These are phyloP conservation scores for Cataglyphis cursor DNA, from an alignment of 2,888 invertebrate genomes.

Conservation along the genomic window DNA sequence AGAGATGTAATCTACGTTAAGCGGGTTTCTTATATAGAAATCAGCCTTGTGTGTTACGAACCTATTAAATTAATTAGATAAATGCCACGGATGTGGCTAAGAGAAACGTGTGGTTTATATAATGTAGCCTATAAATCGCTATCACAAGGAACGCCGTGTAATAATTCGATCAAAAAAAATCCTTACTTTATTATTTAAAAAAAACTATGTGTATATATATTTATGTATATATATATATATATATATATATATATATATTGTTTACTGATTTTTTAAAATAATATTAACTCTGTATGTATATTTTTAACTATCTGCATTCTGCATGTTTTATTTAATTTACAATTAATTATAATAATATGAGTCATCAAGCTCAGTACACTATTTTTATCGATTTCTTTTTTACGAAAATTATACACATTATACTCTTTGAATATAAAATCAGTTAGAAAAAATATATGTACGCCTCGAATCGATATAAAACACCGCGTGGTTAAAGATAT, in stretches of 20 bases:
- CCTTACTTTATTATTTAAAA: neutral
- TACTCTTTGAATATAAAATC: neutral
- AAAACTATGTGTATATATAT: neutral
- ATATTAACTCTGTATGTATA: neutral
- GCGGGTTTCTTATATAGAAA: constrained; percentile 13
- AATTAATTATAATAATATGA: constrained; percentile 1
- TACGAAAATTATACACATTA: neutral
- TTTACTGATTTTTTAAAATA: neutral
- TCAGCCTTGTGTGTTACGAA: constrained; percentile 27
- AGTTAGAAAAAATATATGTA: neutral
- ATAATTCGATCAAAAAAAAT: neutral
- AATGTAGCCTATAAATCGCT: constrained; percentile 12
- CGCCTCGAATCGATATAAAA: constrained; percentile 20
- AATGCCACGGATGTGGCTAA: constrained; percentile 14
- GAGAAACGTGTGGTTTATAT: constrained; percentile 22
- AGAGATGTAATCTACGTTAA: constrained; percentile 45
- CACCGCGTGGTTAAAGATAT: neutral
- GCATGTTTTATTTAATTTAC: neutral
- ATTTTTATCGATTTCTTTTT: neutral
- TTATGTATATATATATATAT: too few species aligned
- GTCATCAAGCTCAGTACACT: neutral
- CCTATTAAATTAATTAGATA: constrained; percentile 50
- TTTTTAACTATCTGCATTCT: neutral
- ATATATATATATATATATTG: neutral
- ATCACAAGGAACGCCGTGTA: neutral